Percentiles rank a stretch among this genome's conserved stretches.
These are phyloP conservation scores for Drosophila miranda DNA, from an alignment of 1,140 invertebrate species.

Conservation along the genomic window DNA sequence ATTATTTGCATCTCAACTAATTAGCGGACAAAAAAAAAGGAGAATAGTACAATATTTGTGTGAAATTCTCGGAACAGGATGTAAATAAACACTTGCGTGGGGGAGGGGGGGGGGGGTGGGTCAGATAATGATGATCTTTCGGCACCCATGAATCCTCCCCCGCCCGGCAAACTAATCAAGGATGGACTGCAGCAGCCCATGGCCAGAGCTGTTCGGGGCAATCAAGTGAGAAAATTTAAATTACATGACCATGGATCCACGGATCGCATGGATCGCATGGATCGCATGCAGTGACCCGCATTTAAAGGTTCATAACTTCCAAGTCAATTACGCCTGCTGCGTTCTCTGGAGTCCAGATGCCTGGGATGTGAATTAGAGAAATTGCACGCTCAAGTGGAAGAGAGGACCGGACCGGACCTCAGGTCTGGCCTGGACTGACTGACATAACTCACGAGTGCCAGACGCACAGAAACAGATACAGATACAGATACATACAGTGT, in stretches of 20 bases:
- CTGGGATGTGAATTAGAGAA: slow-evolving; percentile 67
- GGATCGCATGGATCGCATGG: too few species aligned
- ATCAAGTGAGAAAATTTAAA: slow-evolving; percentile 81
- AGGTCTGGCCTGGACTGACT: slow-evolving; percentile 59
- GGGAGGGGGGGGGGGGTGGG: too few species aligned
- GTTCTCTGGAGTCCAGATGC: slow-evolving; percentile 23
- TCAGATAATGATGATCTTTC: slow-evolving; percentile 42
- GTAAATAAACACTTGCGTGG: not conserved
- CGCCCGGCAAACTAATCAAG: slow-evolving; percentile 43
- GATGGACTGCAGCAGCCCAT: too few species aligned
- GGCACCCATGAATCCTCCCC: slow-evolving; percentile 11
- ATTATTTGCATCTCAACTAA: slow-evolving; percentile 27
- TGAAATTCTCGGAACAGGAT: not conserved
- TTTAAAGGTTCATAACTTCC: slow-evolving; percentile 81
- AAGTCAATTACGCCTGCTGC: slow-evolving; percentile 72
- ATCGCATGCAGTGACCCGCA: slow-evolving; percentile 51
- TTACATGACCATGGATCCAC: slow-evolving; percentile 52
- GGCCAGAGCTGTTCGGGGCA: slow-evolving; percentile 39
- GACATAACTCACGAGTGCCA: slow-evolving; percentile 72
- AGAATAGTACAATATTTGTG: slow-evolving; percentile 24
- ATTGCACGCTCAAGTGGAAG: slow-evolving; percentile 71
- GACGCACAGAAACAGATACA: too few species aligned
- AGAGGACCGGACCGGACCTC: slow-evolving; percentile 35
- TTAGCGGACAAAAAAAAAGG: slow-evolving; percentile 24
- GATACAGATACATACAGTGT: slow-evolving; percentile 13